phyloP scores from a whole-genome alignment of 2,888 invertebrate species.

The Aleiodes alternator region DNA sequence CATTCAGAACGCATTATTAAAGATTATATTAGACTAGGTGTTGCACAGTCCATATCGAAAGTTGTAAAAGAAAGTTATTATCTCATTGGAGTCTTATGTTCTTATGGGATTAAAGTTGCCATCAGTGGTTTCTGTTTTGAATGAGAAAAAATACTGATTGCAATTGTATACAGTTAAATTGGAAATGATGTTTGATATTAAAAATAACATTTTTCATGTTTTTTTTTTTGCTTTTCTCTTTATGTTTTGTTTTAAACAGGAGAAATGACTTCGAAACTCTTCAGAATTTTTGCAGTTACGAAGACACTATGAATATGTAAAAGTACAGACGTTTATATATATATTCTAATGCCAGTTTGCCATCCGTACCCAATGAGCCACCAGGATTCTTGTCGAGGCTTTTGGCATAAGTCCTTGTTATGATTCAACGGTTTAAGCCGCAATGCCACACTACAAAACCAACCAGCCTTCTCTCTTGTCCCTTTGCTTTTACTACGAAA shows the following conservation, averaged over 20 bases:
- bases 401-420: slow-evolving; percentile 74
- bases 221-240: neutral
- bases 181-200: slow-evolving; percentile 18
- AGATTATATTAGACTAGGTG: slow-evolving; percentile 65
- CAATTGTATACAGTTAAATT: slow-evolving; percentile 26
- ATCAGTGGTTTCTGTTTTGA: neutral
- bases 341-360: slow-evolving; percentile 69
- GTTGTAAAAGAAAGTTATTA: slow-evolving; percentile 38
- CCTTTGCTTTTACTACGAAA: slow-evolving; percentile 47
- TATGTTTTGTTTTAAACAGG: neutral
- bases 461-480: slow-evolving; percentile 42
- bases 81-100: slow-evolving; percentile 23
- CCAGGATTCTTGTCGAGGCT: slow-evolving; percentile 61
- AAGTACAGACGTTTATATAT: slow-evolving; percentile 51
- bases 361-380: slow-evolving; percentile 62
- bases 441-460: slow-evolving; percentile 62
- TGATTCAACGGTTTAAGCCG: slow-evolving; percentile 75
- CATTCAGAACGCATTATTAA: slow-evolving; percentile 56
- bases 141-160: slow-evolving; percentile 32
- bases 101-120: slow-evolving; percentile 28
- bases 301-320: slow-evolving; percentile 68
- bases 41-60: slow-evolving; percentile 59
- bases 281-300: slow-evolving; percentile 18
- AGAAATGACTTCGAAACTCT: slow-evolving; percentile 29
- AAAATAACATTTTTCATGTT: slow-evolving; percentile 4